These are phyloP conservation scores for Drosophila tanythrix DNA, from an alignment of 2,888 invertebrate genomes.

Conservation along the genomic window DNA sequence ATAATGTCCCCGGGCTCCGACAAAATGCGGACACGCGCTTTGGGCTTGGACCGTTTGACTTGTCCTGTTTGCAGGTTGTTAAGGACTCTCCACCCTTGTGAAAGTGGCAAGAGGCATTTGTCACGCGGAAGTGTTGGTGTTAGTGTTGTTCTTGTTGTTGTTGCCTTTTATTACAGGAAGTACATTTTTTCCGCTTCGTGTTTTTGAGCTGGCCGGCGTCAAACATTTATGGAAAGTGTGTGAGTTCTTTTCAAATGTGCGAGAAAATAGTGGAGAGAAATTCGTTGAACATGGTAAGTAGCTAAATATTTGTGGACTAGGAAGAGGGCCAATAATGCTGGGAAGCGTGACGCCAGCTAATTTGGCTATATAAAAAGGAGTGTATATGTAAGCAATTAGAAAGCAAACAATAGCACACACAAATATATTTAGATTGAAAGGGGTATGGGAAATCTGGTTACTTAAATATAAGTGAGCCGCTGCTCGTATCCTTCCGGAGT, in stretches of 20 bases:
- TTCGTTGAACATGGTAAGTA: slow-evolving; percentile 40
- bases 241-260: slow-evolving; percentile 44
- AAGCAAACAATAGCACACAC: not conserved
- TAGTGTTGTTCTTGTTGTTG: slow-evolving; percentile 33
- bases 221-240: slow-evolving; percentile 49
- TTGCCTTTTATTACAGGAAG: slow-evolving; percentile 77
- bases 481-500: not conserved
- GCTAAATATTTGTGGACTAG: slow-evolving; percentile 53
- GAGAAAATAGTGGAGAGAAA: slow-evolving; percentile 48
- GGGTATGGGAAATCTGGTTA: not conserved
- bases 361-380: slow-evolving; percentile 28
- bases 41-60: slow-evolving; percentile 73
- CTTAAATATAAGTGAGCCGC: not conserved
- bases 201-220: slow-evolving; percentile 25
- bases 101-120: slow-evolving; percentile 38
- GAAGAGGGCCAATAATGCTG: slow-evolving; percentile 22
- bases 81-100: slow-evolving; percentile 67
- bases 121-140: slow-evolving; percentile 73
- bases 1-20: slow-evolving; percentile 55
- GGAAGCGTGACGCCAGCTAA: slow-evolving; percentile 44
- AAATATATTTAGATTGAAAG: not conserved
- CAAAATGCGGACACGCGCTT: slow-evolving; percentile 71
- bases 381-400: not conserved
- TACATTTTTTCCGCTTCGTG: slow-evolving; percentile 23
- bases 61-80: slow-evolving; percentile 74